Percentiles rank a stretch among this genome's conserved stretches.
phyloP scores from a whole-genome alignment of 1,140 invertebrate genomes.

The Artemia franciscana region DNA sequence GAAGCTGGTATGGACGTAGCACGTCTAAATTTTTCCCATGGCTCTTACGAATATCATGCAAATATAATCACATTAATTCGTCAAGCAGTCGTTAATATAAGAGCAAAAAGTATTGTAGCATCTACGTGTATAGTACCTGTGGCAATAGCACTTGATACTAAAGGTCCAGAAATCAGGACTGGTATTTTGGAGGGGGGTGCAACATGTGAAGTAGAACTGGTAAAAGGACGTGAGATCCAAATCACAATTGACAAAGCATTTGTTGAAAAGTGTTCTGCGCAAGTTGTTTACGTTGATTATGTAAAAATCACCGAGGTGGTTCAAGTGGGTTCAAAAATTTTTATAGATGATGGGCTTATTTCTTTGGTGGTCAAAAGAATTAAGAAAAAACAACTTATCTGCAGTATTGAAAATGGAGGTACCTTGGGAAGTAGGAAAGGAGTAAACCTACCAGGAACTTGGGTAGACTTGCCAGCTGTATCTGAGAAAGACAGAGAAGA shows the following conservation, averaged over 20 bases:
- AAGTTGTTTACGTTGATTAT: slow-evolving; percentile 62
- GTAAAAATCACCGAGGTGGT: slow-evolving; percentile 89
- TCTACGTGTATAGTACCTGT: too few species aligned
- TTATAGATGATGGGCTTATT: slow-evolving; percentile 92
- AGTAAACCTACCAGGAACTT: slow-evolving; percentile 80
- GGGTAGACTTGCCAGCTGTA: slow-evolving; percentile 89
- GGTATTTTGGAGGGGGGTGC: slow-evolving; percentile 79
- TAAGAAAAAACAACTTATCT: slow-evolving; percentile 38
- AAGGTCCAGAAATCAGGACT: slow-evolving; percentile 92
- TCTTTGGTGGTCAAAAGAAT: slow-evolving; percentile 57
- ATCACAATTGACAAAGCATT: slow-evolving; percentile 63
- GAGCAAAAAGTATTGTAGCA: slow-evolving; percentile 40
- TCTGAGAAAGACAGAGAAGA: slow-evolving; percentile 94
- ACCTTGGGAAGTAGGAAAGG: slow-evolving; percentile 85
- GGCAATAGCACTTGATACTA: slow-evolving; percentile 90
- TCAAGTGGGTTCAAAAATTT: slow-evolving; percentile 59
- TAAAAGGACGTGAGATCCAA: slow-evolving; percentile 59
- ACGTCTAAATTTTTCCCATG: slow-evolving; percentile 92
- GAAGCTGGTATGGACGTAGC: slow-evolving; percentile 95
- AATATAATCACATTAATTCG: slow-evolving; percentile 73
- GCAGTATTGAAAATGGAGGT: slow-evolving; percentile 89
- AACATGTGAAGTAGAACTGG: slow-evolving; percentile 71
- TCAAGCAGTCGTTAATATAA: slow-evolving; percentile 53
- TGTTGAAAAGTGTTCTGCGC: slow-evolving; percentile 52
- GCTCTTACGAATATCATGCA: slow-evolving; percentile 82